These are phyloP conservation scores for Lophura nycthemera DNA, from an alignment of 2,113 vertebrate species.

Conservation along the genomic window DNA sequence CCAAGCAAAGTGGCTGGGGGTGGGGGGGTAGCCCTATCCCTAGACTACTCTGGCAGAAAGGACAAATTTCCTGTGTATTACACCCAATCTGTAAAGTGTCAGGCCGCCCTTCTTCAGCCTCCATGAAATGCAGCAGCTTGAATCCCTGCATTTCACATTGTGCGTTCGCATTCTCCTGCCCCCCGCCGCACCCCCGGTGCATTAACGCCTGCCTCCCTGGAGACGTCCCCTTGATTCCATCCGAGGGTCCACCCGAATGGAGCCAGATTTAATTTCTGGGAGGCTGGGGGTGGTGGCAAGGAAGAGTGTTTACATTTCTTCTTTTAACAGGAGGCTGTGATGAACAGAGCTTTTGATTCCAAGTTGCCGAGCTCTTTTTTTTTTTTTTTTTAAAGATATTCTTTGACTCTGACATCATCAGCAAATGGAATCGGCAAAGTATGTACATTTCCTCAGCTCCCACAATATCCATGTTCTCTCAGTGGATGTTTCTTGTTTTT, in stretches of 20 bases:
- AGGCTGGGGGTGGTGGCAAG: not conserved
- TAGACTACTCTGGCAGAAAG: constrained; percentile 80
- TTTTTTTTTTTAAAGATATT: constrained; percentile 56
- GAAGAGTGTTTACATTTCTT: constrained; percentile 78
- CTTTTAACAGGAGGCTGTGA: constrained; percentile 74
- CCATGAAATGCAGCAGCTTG: constrained; percentile 68
- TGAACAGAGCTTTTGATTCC: constrained; percentile 70
- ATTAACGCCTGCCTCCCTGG: constrained; percentile 67
- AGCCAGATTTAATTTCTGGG: constrained; percentile 76
- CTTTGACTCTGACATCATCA: constrained; percentile 81
- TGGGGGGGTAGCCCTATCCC: constrained; percentile 74
- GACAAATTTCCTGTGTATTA: constrained; percentile 80
- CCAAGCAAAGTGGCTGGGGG: constrained; percentile 80
- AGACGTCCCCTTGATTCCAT: constrained; percentile 71
- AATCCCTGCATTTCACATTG: constrained; percentile 66
- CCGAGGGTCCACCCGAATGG: constrained; percentile 59
- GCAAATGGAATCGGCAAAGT: constrained; percentile 77
- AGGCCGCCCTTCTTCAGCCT: constrained; percentile 66
- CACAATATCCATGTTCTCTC: constrained; percentile 81
- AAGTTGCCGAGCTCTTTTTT: not conserved
- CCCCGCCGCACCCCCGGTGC: constrained; percentile 28
- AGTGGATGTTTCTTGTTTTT: constrained; percentile 81
- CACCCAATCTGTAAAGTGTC: constrained; percentile 84
- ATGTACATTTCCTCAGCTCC: constrained; percentile 79
- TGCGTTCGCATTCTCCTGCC: constrained; percentile 61